Evolutionary conservation across 2,888 invertebrate species (phyloP), one percentile per base, ranked within the genome.

Genomic region (Hydroisotoma schaefferi): DNA sequence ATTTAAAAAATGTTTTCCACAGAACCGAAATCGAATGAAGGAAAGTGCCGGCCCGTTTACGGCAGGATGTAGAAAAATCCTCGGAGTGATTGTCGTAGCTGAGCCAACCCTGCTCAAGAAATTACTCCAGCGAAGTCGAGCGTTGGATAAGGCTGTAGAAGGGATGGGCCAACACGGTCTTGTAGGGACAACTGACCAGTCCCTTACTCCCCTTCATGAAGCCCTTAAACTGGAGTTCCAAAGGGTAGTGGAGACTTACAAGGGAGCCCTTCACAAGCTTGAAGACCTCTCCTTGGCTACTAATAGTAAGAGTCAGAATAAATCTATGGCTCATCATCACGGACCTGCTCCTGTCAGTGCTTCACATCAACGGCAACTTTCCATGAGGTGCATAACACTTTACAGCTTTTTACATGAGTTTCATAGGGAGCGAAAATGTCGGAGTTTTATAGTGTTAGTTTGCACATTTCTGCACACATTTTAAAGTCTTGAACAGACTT

Each of bases 161-260:
- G 92, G 89, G 80, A 81, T 94, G 63, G 93, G 87, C 8, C 87
- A 90, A 51, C 94, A 94, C 74, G 94, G 94, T 0, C 80, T 94
- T 67, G 83, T 84, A 0, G 80, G 82, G 2, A 81, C 81, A 10
- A 78, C 79, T 2, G 80, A 81, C 66, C 80, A 81, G 85, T 71
- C 75, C 10, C 72, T 78, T 18, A 75, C 77, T 69, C 76, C 76
- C 52, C 73, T 79, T 8, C 78, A 78, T 63, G 78, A 78, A 58
- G 78, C 78, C 8, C 73, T 78, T 40, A 76, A 75, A 60, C 73
- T 79, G 29, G 91, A 93, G 78, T 84, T 94, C 55, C 88, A 89
- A 75, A 81, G 86, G 40, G 87, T 91, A 65, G 85, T 90, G 38
- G 89, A 90, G 57, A 87, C 89, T 46, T 92, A 91, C 79, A 91